Evolutionary conservation across 92 coral and sea anemone genomes (phyloP), one percentile per base, ranked within the genome.

Genomic region (Heteractis magnifica): DNA sequence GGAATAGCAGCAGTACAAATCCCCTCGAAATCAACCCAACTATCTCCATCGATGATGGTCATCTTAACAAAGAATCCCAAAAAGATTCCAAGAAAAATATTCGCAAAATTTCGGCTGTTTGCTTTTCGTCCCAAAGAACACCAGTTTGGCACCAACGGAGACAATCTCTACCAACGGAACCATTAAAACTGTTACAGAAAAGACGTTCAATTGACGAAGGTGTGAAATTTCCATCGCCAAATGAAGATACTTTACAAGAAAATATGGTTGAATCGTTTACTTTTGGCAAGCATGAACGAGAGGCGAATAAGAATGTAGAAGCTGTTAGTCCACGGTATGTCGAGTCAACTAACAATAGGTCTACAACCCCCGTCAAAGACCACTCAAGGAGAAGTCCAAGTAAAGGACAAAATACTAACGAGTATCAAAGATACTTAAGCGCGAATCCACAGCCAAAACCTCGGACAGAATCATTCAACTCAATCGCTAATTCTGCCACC

Each of bases 401-500:
- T 34, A 78, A 18, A n/a, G 19, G 3, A 20, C 55, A 56, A 77
- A 21, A 55, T 2, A 20, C 8, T 10, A 56, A 34, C 10, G 78
- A 74, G 41, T 48, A 5, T 49, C 53, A 48, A 11, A 49, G 19
- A 6, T 23, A 74, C 53, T 6, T 5, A 74, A 74, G 6, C 55
- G 10, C 51, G 77, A 53, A 14, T 7, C 44, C 19, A 21, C n/a
- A 56, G 8, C 21, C 65, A 18, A 72, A 60, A 18, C 10, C 3
- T 48, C 81, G 81, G 21, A 84, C 87, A 26, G 87, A 76, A 14
- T 77, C 82, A 1, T 77, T 85, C 62, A 85, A 85, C 68, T 85
- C 88, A 3, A 65, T 26, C 19, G 83, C 71, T 8, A 85, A 52
- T 44, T 9, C 50, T 19, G 51, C 50, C 19, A 52, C 79, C 4